Conservation (phyloP, 1,140 invertebrate species). For the Lethrus apterus region DNA sequence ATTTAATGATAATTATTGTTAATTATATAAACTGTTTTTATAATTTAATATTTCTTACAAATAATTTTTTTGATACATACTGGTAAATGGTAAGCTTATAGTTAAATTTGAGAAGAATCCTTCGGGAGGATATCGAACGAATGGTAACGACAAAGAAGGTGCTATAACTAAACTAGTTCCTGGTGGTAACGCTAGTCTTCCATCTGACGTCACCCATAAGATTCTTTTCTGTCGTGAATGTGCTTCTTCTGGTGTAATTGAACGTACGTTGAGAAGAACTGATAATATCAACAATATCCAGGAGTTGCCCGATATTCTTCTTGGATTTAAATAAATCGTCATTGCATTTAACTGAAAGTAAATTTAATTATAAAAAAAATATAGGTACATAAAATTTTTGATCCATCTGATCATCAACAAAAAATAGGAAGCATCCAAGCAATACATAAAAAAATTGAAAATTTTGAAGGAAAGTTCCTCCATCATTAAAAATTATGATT, state of each 20-base stretch:
- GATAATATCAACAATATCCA: not conserved
- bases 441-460: too few relatives aligned
- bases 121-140: slow-evolving; percentile 73
- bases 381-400: too few relatives aligned
- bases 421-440: too few relatives aligned
- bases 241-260: not conserved
- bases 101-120: slow-evolving; percentile 79
- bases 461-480: too few relatives aligned
- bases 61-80: slow-evolving; percentile 51
- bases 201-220: slow-evolving; percentile 75
- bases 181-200: slow-evolving; percentile 69
- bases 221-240: slow-evolving; percentile 73
- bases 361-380: not conserved
- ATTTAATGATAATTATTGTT: too few relatives aligned
- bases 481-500: too few relatives aligned
- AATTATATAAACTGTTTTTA: too few relatives aligned
- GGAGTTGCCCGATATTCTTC: slow-evolving; percentile 1
- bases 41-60: not conserved
- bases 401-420: too few relatives aligned
- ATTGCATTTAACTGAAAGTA: slow-evolving; percentile 10
- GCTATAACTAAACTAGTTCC: slow-evolving; percentile 71
- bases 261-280: not conserved
- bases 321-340: slow-evolving; percentile 7
- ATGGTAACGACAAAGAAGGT: slow-evolving; percentile 71
- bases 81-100: slow-evolving; percentile 78